These are phyloP conservation scores for Portevinia maculata DNA, from an alignment of 2,888 invertebrate species.

Conservation along the genomic window DNA sequence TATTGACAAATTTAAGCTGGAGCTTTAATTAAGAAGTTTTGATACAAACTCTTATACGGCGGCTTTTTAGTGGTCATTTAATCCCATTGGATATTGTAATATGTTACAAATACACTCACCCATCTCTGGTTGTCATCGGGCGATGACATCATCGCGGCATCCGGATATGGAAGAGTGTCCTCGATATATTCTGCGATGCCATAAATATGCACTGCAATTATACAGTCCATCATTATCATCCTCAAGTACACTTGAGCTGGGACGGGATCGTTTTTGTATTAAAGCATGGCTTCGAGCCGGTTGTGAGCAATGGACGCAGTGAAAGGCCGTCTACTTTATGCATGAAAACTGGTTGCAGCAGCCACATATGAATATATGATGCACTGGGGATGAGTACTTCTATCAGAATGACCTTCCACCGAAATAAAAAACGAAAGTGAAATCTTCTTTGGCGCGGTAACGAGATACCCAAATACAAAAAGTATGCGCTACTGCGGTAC, in stretches of 20 bases:
- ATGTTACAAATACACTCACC: not conserved
- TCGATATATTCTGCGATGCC: conserved; percentile 29
- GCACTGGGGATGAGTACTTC: conserved; percentile 1
- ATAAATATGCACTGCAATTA: conserved; percentile 48
- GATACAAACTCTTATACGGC: not conserved
- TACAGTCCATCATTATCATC: conserved; percentile 27
- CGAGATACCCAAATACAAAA: conserved; percentile 21
- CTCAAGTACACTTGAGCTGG: conserved; percentile 7
- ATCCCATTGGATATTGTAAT: not conserved
- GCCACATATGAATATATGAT: conserved; percentile 11
- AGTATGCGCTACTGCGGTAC: conserved; percentile 12
- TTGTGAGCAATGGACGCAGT: conserved; percentile 37
- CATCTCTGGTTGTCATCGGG: conserved; percentile 8
- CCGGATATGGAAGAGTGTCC: conserved; percentile 61
- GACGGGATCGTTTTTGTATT: not conserved
- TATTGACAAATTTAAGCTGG: conserved; percentile 7
- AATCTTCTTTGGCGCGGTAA: conserved; percentile 36
- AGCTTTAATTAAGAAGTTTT: conserved; percentile 17
- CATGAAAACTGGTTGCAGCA: conserved; percentile 43
- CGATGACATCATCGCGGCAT: conserved; percentile 12
- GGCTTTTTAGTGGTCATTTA: not conserved
- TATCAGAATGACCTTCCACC: conserved; percentile 52
- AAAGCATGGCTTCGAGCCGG: conserved; percentile 18
- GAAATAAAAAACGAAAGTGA: conserved; percentile 54
- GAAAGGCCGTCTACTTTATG: conserved; percentile 47